A percentile compares a stretch with the other conserved stretches of the same genome.
Conservation (phyloP, 2,797 vertebrate genomes). For the Takifugu ocellatus region DNA sequence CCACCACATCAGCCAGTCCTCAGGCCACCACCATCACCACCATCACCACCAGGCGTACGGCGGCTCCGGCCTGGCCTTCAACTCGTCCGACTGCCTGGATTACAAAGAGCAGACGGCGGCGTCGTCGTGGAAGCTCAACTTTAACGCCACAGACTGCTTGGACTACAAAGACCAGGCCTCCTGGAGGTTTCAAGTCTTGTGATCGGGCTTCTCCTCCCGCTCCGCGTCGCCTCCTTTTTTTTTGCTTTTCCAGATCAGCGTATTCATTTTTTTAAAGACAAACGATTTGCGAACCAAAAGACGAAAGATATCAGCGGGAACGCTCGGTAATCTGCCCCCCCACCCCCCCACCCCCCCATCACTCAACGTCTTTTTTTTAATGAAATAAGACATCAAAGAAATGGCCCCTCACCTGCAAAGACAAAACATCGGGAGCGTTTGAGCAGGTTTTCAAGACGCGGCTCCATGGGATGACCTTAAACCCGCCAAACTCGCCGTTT, state of each 20-base stretch:
- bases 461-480: constrained; percentile 49
- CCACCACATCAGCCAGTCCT: constrained; percentile 87
- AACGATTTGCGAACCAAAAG: constrained; percentile 65
- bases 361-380: constrained; percentile 1
- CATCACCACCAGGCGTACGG: constrained; percentile 90
- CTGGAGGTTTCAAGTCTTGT: constrained; percentile 99
- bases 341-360: constrained; percentile 13
- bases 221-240: not conserved
- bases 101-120: constrained; percentile 93
- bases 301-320: constrained; percentile 61
- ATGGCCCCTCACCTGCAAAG: constrained; percentile 21
- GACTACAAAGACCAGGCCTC: constrained; percentile 99
- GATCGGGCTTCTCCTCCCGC: constrained; percentile 63
- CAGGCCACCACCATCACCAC: constrained; percentile 92
- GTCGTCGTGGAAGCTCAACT: constrained; percentile 98
- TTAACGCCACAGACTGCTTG: constrained; percentile 97
- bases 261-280: constrained; percentile 66
- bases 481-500: constrained; percentile 38
- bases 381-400: constrained; percentile 21
- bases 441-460: constrained; percentile 39
- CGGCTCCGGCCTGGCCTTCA: constrained; percentile 86
- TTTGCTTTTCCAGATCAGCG: constrained; percentile 53
- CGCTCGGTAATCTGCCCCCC: constrained; percentile 48
- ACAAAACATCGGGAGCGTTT: constrained; percentile 37
- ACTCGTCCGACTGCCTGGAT: constrained; percentile 98